Conservation (phyloP, 2,113 vertebrate genomes). For the Jaculus jaculus region DNA sequence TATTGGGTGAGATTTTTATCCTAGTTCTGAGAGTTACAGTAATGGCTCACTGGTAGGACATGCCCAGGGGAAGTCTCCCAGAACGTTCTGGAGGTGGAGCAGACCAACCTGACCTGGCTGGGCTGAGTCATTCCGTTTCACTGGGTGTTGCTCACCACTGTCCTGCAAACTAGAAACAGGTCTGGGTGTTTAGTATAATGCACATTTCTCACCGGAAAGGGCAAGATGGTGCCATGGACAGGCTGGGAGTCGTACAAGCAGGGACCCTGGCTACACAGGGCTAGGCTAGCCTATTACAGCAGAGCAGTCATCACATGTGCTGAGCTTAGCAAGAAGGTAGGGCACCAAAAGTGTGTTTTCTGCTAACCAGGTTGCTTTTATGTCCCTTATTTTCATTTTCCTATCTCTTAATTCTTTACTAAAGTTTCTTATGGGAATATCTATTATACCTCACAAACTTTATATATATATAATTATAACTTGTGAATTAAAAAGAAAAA, state of each 20-base stretch:
- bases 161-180: neutral
- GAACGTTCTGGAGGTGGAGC: neutral
- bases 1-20: neutral
- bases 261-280: neutral
- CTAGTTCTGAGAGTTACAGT: neutral
- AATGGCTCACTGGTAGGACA: neutral
- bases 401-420: conserved; percentile 9
- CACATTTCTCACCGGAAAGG: neutral
- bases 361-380: neutral
- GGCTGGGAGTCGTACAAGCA: neutral
- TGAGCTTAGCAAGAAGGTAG: neutral
- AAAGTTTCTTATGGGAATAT: conserved; percentile 37
- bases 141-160: neutral
- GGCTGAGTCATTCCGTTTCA: neutral
- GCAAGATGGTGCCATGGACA: neutral
- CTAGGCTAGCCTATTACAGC: neutral
- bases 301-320: neutral
- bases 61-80: neutral
- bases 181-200: neutral
- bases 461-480: neutral
- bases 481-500: neutral
- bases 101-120: neutral
- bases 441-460: neutral
- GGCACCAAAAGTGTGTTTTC: neutral
- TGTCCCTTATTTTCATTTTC: neutral